Evolutionary conservation across 2,113 vertebrate species (phyloP).

Genomic region (Saimiri boliviensis): DNA sequence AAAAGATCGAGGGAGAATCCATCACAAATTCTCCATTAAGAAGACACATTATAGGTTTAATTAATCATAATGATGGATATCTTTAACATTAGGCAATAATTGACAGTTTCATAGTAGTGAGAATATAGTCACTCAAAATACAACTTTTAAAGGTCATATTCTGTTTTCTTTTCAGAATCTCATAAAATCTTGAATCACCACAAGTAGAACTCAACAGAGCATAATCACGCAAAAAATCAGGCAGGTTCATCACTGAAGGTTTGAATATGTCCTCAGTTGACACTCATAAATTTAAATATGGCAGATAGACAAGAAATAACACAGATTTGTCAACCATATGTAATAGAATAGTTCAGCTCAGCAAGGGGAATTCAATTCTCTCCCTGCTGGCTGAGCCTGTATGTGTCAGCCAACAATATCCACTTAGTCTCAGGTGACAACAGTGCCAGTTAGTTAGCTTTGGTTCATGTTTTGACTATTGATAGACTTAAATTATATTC

Average conservation of each 20-base stretch:
- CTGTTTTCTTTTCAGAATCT: not conserved
- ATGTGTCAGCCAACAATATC: not conserved
- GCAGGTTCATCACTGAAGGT: not conserved
- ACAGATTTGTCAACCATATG: not conserved
- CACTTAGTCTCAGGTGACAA: not conserved
- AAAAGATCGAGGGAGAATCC: not conserved
- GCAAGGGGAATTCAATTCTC: not conserved
- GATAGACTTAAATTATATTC: slow-evolving; percentile 39
- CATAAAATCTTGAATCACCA: not conserved
- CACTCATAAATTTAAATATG: not conserved
- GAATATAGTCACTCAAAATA: not conserved
- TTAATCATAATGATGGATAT: not conserved
- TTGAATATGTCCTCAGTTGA: not conserved
- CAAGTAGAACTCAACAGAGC: not conserved
- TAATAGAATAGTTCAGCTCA: not conserved
- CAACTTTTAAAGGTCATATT: not conserved
- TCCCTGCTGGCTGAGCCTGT: not conserved
- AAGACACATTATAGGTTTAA: not conserved
- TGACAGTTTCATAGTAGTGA: not conserved
- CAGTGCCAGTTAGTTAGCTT: slow-evolving; percentile 20
- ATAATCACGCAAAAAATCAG: not conserved
- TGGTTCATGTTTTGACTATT: slow-evolving; percentile 19
- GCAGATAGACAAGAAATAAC: not conserved
- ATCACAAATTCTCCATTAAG: not conserved
- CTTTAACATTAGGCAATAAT: not conserved